phyloP scores from a whole-genome alignment of 2,113 vertebrate species.

The Argyrosomus japonicus region DNA sequence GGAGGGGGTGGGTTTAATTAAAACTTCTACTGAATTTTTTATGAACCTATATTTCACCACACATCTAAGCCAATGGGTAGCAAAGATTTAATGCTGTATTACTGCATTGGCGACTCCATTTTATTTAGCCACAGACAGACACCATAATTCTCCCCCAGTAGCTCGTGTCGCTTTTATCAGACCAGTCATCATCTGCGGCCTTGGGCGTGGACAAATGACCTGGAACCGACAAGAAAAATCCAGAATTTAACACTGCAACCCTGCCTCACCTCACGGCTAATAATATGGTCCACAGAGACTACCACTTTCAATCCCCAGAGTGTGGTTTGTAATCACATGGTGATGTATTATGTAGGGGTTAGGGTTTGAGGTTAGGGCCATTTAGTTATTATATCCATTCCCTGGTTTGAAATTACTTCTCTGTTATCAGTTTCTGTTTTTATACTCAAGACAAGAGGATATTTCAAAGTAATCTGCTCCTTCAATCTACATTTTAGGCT shows the following conservation, averaged over 20 bases:
- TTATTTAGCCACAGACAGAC: slow-evolving; percentile 36
- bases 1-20: slow-evolving; percentile 56
- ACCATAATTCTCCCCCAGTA: slow-evolving; percentile 44
- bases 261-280: slow-evolving; percentile 30
- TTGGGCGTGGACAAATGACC: slow-evolving; percentile 57
- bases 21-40: slow-evolving; percentile 55
- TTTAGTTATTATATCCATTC: slow-evolving; percentile 17
- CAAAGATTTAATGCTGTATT: slow-evolving; percentile 45
- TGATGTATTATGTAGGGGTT: slow-evolving; percentile 34
- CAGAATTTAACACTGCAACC: slow-evolving; percentile 44
- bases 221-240: slow-evolving; percentile 57
- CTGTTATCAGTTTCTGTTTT: neutral
- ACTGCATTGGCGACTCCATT: slow-evolving; percentile 23
- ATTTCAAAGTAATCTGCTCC: neutral
- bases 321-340: slow-evolving; percentile 31
- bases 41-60: slow-evolving; percentile 67
- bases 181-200: slow-evolving; percentile 49
- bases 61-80: slow-evolving; percentile 45
- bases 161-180: slow-evolving; percentile 56
- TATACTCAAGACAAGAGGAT: neutral
- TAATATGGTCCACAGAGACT: slow-evolving; percentile 21
- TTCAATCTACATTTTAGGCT: neutral
- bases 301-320: neutral
- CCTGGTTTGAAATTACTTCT: slow-evolving; percentile 3
- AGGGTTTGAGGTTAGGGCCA: neutral